phyloP scores from a whole-genome alignment of 2,113 vertebrate species.

The Alexandromys fortis region DNA sequence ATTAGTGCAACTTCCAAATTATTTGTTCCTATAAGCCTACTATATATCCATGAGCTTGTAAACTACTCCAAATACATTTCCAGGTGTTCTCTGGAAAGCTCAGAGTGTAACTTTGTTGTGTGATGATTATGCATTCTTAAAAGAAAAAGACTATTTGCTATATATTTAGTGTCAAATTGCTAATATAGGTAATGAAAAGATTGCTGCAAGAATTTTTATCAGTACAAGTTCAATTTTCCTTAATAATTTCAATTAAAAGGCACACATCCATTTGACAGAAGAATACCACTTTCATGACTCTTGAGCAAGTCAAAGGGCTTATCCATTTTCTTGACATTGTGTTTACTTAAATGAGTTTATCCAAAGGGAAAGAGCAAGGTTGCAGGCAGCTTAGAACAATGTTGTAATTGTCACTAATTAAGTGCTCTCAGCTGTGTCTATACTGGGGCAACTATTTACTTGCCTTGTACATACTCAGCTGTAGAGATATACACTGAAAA shows the following conservation, averaged over 20 bases:
- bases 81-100: background rate
- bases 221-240: slow-evolving; percentile 46
- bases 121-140: slow-evolving; percentile 2
- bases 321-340: slow-evolving; percentile 79
- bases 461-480: slow-evolving; percentile 81
- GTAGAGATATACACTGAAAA: slow-evolving; percentile 73
- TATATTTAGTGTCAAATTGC: slow-evolving; percentile 12
- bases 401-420: slow-evolving; percentile 85
- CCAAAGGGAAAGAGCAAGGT: slow-evolving; percentile 83
- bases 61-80: background rate
- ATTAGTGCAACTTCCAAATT: background rate
- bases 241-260: slow-evolving; percentile 38
- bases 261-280: slow-evolving; percentile 53
- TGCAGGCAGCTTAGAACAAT: slow-evolving; percentile 84
- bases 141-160: slow-evolving; percentile 33
- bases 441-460: slow-evolving; percentile 85
- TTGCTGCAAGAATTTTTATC: slow-evolving; percentile 13
- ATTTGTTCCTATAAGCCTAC: slow-evolving; percentile 50
- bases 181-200: background rate
- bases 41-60: background rate
- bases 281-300: slow-evolving; percentile 60
- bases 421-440: slow-evolving; percentile 92
- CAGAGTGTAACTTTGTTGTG: background rate
- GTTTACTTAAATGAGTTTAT: slow-evolving; percentile 88
- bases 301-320: slow-evolving; percentile 68